Evolutionary conservation across 2,888 invertebrate genomes (phyloP).

Genomic region (Andrena minutula): DNA sequence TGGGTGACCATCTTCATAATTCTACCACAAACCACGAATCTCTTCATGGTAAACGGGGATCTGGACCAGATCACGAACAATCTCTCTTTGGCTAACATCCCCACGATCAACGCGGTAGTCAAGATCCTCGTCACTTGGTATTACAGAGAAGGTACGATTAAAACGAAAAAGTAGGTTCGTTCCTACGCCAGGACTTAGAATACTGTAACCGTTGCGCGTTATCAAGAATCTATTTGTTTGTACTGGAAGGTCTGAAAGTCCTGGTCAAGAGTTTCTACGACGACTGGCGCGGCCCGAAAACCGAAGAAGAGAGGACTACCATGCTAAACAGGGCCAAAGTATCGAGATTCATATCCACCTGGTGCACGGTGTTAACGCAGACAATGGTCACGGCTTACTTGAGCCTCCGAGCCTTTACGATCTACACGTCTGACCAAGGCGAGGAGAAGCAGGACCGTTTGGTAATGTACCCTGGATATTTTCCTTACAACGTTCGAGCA

Average conservation of each 20-base stretch:
- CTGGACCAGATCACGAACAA: constrained; percentile 36
- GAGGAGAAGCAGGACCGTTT: background rate
- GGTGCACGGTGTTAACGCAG: background rate
- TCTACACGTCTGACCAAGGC: background rate
- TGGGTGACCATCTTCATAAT: background rate
- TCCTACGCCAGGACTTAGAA: too few relatives aligned
- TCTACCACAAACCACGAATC: background rate
- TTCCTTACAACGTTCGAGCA: background rate
- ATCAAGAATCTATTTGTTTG: background rate
- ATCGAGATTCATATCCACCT: background rate
- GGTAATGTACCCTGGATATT: background rate
- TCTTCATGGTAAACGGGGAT: background rate
- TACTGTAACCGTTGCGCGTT: too few relatives aligned
- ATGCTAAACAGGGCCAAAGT: background rate
- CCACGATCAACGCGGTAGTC: constrained; percentile 42
- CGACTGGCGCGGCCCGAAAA: background rate
- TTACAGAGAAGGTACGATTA: background rate
- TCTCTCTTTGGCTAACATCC: constrained; percentile 63
- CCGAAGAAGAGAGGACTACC: background rate
- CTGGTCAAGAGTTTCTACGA: background rate
- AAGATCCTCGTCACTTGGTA: constrained; percentile 4
- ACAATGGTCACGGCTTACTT: background rate
- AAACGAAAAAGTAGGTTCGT: too few relatives aligned
- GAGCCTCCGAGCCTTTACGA: background rate
- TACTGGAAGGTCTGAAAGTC: background rate